phyloP scores from a whole-genome alignment of 1,140 invertebrate species.

The Campoletis sonorensis region DNA sequence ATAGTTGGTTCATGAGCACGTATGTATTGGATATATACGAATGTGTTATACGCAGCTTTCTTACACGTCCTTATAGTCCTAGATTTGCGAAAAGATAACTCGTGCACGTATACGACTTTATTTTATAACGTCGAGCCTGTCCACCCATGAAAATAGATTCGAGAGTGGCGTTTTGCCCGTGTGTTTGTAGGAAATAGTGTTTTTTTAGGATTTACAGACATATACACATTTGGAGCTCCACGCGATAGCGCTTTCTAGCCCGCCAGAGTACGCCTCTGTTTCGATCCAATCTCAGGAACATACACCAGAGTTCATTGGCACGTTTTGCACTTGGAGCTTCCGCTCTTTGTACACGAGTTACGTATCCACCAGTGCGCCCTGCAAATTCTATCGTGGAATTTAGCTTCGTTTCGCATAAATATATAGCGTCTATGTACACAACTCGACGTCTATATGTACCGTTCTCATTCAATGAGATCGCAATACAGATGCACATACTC shows the following conservation, averaged over 20 bases:
- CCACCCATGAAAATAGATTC: not conserved
- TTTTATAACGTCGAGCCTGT: not conserved
- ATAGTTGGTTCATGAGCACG: not conserved
- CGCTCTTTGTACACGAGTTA: slow-evolving; percentile 1
- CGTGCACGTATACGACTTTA: not conserved
- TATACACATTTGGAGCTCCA: not conserved
- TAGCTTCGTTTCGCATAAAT: not conserved
- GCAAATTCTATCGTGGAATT: not conserved
- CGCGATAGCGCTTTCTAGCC: not conserved
- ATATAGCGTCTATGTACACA: not conserved
- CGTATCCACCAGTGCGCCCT: not conserved
- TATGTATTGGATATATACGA: not conserved
- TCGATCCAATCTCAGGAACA: slow-evolving; percentile 5
- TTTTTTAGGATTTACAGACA: too few relatives aligned
- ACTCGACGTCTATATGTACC: too few relatives aligned
- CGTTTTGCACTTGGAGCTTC: slow-evolving; percentile 5
- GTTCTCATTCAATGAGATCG: too few relatives aligned
- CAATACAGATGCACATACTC: too few relatives aligned
- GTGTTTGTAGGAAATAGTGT: not conserved
- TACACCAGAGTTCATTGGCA: slow-evolving; percentile 40
- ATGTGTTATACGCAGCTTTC: not conserved
- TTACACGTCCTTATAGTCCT: too few relatives aligned
- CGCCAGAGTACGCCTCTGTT: not conserved
- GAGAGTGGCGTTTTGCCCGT: not conserved
- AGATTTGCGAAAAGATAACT: too few relatives aligned